These are phyloP conservation scores for Prietella phreatophila DNA, from an alignment of 2,113 vertebrate genomes.

Conservation along the genomic window DNA sequence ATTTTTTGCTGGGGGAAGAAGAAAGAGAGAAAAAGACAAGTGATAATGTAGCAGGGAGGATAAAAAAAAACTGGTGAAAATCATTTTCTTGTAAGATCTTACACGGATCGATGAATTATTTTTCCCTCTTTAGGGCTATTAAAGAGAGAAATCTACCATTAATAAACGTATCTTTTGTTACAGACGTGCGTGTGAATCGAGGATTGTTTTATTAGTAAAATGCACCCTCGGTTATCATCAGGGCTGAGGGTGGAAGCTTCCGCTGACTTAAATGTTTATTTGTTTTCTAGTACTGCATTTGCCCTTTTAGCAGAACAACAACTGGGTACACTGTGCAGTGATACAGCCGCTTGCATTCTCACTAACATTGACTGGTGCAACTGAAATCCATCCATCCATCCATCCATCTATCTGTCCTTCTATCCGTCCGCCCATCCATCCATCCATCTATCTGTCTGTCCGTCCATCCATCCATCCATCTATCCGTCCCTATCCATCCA, in stretches of 20 bases:
- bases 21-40: conserved; percentile 42
- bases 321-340: neutral
- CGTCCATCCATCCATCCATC: too few species aligned
- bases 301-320: neutral
- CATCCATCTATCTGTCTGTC: too few species aligned
- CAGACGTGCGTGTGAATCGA: neutral
- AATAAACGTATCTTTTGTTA: neutral
- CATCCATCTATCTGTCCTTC: too few species aligned
- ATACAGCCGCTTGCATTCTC: neutral
- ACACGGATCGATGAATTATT: neutral
- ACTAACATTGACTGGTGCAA: neutral
- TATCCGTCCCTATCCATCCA: too few species aligned
- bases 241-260: neutral
- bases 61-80: conserved; percentile 64
- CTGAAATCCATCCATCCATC: too few species aligned
- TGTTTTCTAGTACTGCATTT: neutral
- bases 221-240: neutral
- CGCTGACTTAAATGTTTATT: neutral
- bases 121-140: neutral
- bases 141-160: neutral
- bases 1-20: conserved; percentile 42
- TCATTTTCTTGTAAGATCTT: conserved; percentile 60
- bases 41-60: conserved; percentile 67
- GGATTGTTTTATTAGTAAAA: neutral
- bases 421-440: too few species aligned